Base-by-base conservation (phyloP, 2,113 vertebrate genomes). In the Peromyscus maniculatus region DNA sequence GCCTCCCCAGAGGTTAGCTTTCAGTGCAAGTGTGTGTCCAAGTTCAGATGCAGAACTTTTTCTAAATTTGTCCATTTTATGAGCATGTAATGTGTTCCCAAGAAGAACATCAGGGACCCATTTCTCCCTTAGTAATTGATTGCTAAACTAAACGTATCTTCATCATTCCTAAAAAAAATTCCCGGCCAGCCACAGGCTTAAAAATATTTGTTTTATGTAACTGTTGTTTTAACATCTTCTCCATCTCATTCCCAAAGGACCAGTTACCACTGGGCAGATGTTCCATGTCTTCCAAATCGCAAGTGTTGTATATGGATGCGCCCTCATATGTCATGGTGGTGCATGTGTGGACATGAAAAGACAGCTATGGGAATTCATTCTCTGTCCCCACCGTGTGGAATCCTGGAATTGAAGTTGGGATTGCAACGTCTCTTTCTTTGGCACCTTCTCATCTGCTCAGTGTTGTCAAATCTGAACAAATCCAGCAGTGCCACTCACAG, bases 21-120 rank as follows among this genome's bases (percentile, higher is more conserved):
- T 95, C 95, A 3, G 0, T 72, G 43, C 84, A 79, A 66, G 78
- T 79, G 36, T 36, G 28, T 39, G 31, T 80, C 94, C 93, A 96
- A 96, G 78, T 94, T 94, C 87, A 96, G 72, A 82, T 39, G 90
- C n/a, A 93, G 55, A 36, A 33, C 31, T 83, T n/a, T 59, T 71
- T 94, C 87, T 94, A 91, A 96, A 91, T 95, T 78, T 95, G 94
- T 86, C 39, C 55, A 22, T 89, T 94, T 98, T 94, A 95, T 43
- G 67, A 96, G 72, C 31, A 19, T 93, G 78, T 71, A 71, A 84
- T 66, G 5, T 95, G 71, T 95, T 90, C 84, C 84, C 59, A 66
- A 78, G 88, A 94, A 95, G 28, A 84, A 83, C 80, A 86, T 66
- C 69, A 94, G 16, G 80, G 95, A 91, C 71, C 91, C 66, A 74